These are phyloP conservation scores for Garra rufa DNA, from an alignment of 2,113 vertebrate species.

Conservation along the genomic window DNA sequence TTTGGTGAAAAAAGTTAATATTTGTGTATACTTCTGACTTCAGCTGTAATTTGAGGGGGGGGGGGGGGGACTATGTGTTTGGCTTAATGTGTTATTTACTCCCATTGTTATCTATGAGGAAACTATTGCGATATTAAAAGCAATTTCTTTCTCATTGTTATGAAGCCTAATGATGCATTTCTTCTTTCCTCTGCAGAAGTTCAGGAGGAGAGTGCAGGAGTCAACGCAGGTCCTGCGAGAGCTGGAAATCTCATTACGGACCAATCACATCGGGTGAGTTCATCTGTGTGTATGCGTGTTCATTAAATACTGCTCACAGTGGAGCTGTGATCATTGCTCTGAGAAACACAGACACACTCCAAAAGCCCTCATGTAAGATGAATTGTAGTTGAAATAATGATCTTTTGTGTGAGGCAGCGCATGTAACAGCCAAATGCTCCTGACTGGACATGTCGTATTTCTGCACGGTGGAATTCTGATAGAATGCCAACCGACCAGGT, in stretches of 20 bases:
- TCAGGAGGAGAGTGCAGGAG: conserved; percentile 96
- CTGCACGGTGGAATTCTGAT: neutral
- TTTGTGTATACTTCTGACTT: no score
- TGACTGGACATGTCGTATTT: neutral
- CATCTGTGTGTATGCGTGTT: conserved; percentile 39
- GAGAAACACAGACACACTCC: neutral
- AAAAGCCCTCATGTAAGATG: neutral
- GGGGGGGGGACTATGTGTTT: no score
- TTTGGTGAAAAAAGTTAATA: no score
- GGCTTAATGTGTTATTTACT: no score
- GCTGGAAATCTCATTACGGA: conserved; percentile 98
- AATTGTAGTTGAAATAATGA: neutral
- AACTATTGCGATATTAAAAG: neutral
- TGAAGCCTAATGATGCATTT: neutral
- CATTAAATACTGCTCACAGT: conserved; percentile 8
- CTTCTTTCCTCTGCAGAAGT: conserved; percentile 81
- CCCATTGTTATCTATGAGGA: neutral
- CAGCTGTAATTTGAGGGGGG: no score
- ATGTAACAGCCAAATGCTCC: neutral
- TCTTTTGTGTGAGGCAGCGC: neutral
- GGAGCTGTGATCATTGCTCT: neutral
- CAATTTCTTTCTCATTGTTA: neutral
- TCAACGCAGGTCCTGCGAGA: conserved; percentile 96
- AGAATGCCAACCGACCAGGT: neutral
- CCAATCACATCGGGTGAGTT: conserved; percentile 97